phyloP scores from a whole-genome alignment of 2,888 invertebrate genomes.

The Maniola hyperantus region DNA sequence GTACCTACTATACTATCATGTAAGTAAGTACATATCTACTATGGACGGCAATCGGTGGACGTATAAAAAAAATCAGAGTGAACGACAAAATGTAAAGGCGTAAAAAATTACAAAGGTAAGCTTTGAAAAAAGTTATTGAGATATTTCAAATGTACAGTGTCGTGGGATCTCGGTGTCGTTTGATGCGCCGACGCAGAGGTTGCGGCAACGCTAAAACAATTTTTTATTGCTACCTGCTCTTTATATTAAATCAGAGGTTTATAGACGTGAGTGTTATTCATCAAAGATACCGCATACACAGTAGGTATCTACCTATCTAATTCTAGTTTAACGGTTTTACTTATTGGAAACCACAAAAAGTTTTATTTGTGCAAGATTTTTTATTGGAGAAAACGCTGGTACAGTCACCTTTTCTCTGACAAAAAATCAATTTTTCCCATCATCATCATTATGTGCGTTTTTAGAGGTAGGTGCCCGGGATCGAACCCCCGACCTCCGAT shows the following conservation, averaged over 20 bases:
- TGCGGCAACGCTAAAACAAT: constrained; percentile 61
- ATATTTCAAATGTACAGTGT: constrained; percentile 72
- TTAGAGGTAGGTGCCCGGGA: too few relatives aligned
- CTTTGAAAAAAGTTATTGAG: constrained; percentile 61
- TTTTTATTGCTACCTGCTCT: constrained; percentile 71
- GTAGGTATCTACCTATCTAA: constrained; percentile 6
- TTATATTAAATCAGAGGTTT: constrained; percentile 70
- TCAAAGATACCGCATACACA: constrained; percentile 60
- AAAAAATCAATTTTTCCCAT: background rate
- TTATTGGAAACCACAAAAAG: constrained; percentile 4
- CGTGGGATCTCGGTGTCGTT: constrained; percentile 70
- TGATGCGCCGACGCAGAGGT: constrained; percentile 66
- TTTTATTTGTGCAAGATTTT: background rate
- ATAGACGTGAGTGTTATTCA: constrained; percentile 60
- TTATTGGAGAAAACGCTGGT: background rate
- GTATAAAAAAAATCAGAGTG: too few relatives aligned
- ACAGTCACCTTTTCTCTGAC: background rate
- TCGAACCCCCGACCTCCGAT: too few relatives aligned
- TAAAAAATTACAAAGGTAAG: background rate
- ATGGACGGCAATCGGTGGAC: background rate
- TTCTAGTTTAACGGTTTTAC: constrained; percentile 1
- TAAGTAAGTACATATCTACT: background rate
- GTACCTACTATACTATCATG: background rate
- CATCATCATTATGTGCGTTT: too few relatives aligned
- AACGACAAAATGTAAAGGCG: background rate